Evolutionary conservation across 2,888 invertebrate genomes (phyloP), one percentile per base, ranked within the genome.

Genomic region (Acanthosepion lycidas): DNA sequence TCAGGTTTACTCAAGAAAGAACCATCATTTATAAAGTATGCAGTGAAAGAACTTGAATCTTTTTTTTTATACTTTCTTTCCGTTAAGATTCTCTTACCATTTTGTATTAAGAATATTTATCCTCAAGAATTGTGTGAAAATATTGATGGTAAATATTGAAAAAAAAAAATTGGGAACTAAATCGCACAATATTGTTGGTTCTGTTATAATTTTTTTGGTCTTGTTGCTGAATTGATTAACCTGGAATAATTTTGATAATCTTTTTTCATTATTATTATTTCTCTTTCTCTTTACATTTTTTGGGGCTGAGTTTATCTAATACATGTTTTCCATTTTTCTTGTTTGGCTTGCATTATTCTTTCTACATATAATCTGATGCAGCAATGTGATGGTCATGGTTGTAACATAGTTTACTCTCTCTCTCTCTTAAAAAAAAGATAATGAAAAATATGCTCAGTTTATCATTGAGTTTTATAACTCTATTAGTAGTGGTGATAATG

Each of bases 251-350:
- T 78, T 78, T n/a, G n/a, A 78, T 33, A n/a, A 78, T 9, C n/a
- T 33, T 12, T 33, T 12, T 15, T 78, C n/a, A n/a, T n/a, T 33
- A 78, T 78, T 78, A 78, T 78, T 15, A 78, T 78, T 78, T 78
- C 78, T n/a, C 15, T 78, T 12, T 78, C 9, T n/a, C 18, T 78
- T n/a, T 78, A 78, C 33, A 3, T 78, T 33, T 78, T 78, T 78
- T n/a, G 3, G 42, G 42, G 78, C 78, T 78, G 78, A 78, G 78
- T 78, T 78, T n/a, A 3, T 78, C 78, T 78, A 78, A 78, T 78
- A 78, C n/a, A n/a, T 78, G 78, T 78, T 78, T 78, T 78, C 78
- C 78, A 78, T n/a, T 78, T 78, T 78, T n/a, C n/a, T 78, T n/a
- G 78, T 78, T n/a, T n/a, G 78, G 9, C n/a, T 15, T 78, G n/a